phyloP scores from a whole-genome alignment of 35 echinoderm and acorn worm species.

The Strongylocentrotus purpuratus region DNA sequence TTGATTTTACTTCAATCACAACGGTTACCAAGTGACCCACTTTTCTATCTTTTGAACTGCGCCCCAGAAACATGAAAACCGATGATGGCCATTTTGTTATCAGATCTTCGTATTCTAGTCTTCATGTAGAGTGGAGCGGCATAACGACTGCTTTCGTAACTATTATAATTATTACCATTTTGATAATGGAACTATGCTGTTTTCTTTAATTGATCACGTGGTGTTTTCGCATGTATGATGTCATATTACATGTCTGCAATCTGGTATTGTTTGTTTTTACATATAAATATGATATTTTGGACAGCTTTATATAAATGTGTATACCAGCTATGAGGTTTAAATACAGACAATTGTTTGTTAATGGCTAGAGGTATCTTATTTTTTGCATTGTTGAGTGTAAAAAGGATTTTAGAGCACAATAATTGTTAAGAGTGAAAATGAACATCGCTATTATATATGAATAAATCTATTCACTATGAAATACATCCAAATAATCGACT shows the following conservation, averaged over 20 bases:
- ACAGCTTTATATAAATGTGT: neutral
- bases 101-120: neutral
- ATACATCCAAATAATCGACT: neutral
- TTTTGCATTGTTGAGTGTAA: neutral
- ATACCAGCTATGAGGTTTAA: neutral
- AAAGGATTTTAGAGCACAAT: neutral
- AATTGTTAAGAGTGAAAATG: neutral
- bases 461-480: neutral
- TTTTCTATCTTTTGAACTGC: neutral
- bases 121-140: neutral
- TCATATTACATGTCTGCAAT: neutral
- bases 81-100: neutral
- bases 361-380: neutral
- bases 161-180: neutral
- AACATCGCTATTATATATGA: neutral
- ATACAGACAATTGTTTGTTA: neutral
- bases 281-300: neutral
- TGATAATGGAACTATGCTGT: neutral
- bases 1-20: neutral
- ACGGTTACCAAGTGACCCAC: neutral
- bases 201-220: neutral
- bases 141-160: neutral
- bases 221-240: neutral
- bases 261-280: neutral
- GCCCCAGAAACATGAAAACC: neutral